phyloP scores from a whole-genome alignment of 1,140 invertebrate species.

The Triops cancriformis region DNA sequence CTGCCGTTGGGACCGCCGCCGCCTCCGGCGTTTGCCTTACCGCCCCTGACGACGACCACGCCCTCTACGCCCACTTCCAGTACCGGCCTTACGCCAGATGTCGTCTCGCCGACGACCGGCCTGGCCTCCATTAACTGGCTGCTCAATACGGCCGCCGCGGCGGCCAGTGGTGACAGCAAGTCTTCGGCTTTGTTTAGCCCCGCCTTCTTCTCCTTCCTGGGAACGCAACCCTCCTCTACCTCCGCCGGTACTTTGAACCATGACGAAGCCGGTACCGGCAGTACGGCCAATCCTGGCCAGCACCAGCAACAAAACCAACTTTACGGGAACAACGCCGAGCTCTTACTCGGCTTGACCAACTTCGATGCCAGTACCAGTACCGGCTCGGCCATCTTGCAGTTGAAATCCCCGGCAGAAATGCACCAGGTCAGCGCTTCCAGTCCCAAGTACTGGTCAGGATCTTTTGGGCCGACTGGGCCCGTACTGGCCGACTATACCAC shows the following conservation, averaged over 20 bases:
- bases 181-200: constrained; percentile 50
- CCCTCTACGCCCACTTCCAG: constrained; percentile 30
- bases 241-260: constrained; percentile 33
- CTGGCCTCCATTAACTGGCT: constrained; percentile 26
- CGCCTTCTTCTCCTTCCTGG: constrained; percentile 47
- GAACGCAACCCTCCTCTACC: constrained; percentile 35
- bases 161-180: constrained; percentile 49
- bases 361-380: constrained; percentile 31
- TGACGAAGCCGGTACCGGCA: constrained; percentile 19
- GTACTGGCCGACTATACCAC: constrained; percentile 31
- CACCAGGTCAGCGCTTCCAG: constrained; percentile 48
- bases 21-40: constrained; percentile 20
- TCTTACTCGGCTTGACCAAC: constrained; percentile 37
- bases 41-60: constrained; percentile 31
- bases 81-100: constrained; percentile 29
- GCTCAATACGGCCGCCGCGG: constrained; percentile 29
- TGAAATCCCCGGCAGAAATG: constrained; percentile 34
- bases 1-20: constrained; percentile 29
- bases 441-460: constrained; percentile 48
- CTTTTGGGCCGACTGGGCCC: constrained; percentile 26
- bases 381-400: constrained; percentile 32
- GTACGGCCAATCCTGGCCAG: constrained; percentile 29
- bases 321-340: constrained; percentile 32
- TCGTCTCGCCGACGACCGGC: constrained; percentile 31
- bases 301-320: constrained; percentile 32